A percentile compares a stretch with the other conserved stretches of the same genome.
phyloP scores from a whole-genome alignment of 1,140 invertebrate species.

The Acromyrmex charruanus region DNA sequence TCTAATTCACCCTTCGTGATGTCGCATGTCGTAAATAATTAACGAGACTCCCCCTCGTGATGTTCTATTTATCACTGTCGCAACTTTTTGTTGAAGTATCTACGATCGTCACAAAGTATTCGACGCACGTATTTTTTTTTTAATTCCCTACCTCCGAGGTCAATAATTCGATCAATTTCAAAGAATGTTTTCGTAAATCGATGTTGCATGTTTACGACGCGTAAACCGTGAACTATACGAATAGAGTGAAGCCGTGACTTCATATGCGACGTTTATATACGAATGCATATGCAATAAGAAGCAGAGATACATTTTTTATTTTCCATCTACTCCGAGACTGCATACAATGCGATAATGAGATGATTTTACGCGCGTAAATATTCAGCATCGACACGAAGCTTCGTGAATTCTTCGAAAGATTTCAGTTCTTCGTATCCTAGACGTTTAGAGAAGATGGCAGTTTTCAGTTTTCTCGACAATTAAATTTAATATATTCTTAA shows the following conservation, averaged over 20 bases:
- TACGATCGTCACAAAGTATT: not conserved
- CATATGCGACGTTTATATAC: not conserved
- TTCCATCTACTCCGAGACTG: not conserved
- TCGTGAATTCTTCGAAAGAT: not conserved
- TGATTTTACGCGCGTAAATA: not conserved
- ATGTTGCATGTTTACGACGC: constrained; percentile 26
- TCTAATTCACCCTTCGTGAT: constrained; percentile 24
- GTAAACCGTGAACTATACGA: not conserved
- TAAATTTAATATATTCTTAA: constrained; percentile 30
- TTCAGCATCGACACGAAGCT: not conserved
- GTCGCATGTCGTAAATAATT: constrained; percentile 2
- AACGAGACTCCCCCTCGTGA: constrained; percentile 24
- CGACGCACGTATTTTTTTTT: not conserved
- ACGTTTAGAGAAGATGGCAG: not conserved
- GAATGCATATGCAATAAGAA: constrained; percentile 23
- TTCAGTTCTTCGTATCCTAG: not conserved
- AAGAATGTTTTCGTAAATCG: not conserved
- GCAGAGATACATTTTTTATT: not conserved
- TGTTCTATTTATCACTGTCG: constrained; percentile 1
- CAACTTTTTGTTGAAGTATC: not conserved
- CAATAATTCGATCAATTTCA: not conserved
- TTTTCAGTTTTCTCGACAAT: not conserved
- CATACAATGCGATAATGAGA: not conserved
- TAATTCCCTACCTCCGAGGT: not conserved
- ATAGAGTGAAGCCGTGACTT: not conserved